Conservation (phyloP, 2,113 vertebrate species). For the Macquaria ambigua region DNA sequence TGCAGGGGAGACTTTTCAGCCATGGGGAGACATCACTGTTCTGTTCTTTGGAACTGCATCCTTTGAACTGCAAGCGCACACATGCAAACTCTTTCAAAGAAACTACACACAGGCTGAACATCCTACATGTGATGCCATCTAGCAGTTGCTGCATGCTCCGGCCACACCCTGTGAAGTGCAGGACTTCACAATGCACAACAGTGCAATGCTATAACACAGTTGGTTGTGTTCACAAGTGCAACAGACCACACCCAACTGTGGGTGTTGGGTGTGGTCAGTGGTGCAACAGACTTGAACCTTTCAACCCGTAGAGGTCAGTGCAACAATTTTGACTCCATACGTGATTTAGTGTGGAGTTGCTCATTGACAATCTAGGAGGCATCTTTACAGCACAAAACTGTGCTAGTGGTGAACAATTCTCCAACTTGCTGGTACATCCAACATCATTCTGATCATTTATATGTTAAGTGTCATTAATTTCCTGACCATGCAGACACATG, state of each 20-base stretch:
- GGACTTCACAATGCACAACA: constrained; percentile 71
- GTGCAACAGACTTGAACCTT: constrained; percentile 81
- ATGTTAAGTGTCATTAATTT: constrained; percentile 67
- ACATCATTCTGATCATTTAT: constrained; percentile 62
- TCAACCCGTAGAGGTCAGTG: constrained; percentile 84
- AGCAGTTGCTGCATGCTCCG: constrained; percentile 73
- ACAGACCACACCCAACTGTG: constrained; percentile 64
- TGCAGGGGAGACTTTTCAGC: constrained; percentile 69
- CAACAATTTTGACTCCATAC: constrained; percentile 74
- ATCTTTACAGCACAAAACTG: constrained; percentile 73
- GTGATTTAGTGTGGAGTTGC: constrained; percentile 64
- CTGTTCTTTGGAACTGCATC: constrained; percentile 66
- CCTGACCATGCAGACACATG: constrained; percentile 83
- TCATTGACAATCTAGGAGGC: constrained; percentile 74
- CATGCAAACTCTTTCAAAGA: constrained; percentile 66
- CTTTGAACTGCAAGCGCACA: constrained; percentile 59
- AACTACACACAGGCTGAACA: constrained; percentile 63
- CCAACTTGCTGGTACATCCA: constrained; percentile 78
- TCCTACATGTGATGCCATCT: constrained; percentile 63
- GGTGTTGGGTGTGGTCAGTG: constrained; percentile 72
- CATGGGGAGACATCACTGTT: constrained; percentile 58
- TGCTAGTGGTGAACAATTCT: constrained; percentile 80
- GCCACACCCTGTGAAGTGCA: constrained; percentile 71
- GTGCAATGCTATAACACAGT: constrained; percentile 69
- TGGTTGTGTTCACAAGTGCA: constrained; percentile 77